Base-by-base conservation (phyloP, 2,888 invertebrate genomes). In the Entomobrya multifasciata region DNA sequence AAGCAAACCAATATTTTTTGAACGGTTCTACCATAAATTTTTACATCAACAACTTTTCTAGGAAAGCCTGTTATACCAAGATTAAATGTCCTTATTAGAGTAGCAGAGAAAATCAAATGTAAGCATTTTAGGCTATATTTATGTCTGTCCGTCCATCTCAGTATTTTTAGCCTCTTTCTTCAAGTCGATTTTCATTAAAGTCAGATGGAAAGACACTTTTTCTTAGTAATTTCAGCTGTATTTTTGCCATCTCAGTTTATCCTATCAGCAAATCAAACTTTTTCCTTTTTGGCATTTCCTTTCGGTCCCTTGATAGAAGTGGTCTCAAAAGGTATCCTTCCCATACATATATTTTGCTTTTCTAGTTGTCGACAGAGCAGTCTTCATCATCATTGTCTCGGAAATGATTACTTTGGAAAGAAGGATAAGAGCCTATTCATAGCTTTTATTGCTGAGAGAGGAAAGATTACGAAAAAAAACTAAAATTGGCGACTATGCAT, bases 321-420 rank as follows among this genome's bases (percentile, higher is more conserved):
- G 22, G 8, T 30, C 36, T 30, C 36, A 62, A 36, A 17, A 55
- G 22, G 22, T 27, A 49, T n/a, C 49, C n/a, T 30, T 6, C 27
- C 27, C 3, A 25, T 60, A 15, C n/a, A n/a, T n/a, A 6, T 55
- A 55, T 55, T 55, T 55, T 17, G 20, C 4, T n/a, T 49, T 25
- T 41, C 36, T 67, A 22, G 0, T 20, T 67, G 5, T 36, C 36
- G 36, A 65, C 36, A 36, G 36, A 6, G 36, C 13, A 11, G 49
- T 11, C n/a, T n/a, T 13, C 36, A 17, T 65, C 17, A 8, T n/a
- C 65, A 17, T 36, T 17, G 10, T 36, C 30, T 17, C 20, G n/a
- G 44, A 67, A 65, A 67, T 13, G 67, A 67, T 65, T 65, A 36
- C 65, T n/a, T 8, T 65, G 62, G 20, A 25, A 15, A 70, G 70